These are phyloP conservation scores for Colius striatus DNA, from an alignment of 2,113 vertebrate genomes.

Conservation along the genomic window DNA sequence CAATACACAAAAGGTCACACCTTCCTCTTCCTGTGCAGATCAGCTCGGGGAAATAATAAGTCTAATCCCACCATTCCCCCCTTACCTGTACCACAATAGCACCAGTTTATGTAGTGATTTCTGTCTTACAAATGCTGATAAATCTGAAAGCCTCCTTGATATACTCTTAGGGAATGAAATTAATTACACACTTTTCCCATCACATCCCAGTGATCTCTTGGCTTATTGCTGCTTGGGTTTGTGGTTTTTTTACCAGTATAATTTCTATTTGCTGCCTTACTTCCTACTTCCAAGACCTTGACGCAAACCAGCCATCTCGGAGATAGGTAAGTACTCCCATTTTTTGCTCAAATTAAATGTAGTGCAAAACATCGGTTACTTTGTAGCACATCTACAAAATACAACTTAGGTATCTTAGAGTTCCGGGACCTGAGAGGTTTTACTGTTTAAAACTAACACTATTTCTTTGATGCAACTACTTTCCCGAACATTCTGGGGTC, in stretches of 20 bases:
- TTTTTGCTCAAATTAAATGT: neutral
- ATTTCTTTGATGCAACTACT: neutral
- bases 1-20: neutral
- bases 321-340: neutral
- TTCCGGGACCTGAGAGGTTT: neutral
- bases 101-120: neutral
- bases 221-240: neutral
- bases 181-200: neutral
- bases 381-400: accelerated
- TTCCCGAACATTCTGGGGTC: accelerated
- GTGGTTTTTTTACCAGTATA: neutral
- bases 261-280: neutral
- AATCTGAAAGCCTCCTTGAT: neutral
- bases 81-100: neutral
- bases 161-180: accelerated
- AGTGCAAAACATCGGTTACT: neutral
- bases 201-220: neutral
- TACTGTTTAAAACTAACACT: neutral
- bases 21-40: conserved; percentile 41
- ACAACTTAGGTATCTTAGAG: accelerated
- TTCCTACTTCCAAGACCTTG: neutral
- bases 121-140: neutral
- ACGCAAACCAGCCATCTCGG: neutral
- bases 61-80: neutral
- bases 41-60: neutral